Evolutionary conservation across 2,113 vertebrate species (phyloP).

Genomic region (Cacatua alba): DNA sequence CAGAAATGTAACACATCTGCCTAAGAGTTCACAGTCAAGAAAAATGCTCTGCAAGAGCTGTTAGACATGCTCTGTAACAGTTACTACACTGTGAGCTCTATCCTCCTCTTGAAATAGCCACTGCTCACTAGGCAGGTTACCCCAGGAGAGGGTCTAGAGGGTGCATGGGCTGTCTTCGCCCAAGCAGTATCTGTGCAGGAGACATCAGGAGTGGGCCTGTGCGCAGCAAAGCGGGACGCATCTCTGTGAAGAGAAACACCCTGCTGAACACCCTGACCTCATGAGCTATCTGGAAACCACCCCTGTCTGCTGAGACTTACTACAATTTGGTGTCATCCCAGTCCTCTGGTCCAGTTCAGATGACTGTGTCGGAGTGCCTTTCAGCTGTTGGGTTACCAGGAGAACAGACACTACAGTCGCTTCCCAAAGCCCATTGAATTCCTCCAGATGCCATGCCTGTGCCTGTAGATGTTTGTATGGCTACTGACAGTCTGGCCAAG

Average conservation of each 20-base stretch:
- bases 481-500: neutral
- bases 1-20: fast-evolving
- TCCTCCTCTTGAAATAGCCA: neutral
- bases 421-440: neutral
- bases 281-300: neutral
- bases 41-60: neutral
- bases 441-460: fast-evolving
- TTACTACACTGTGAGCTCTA: fast-evolving
- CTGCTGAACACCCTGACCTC: neutral
- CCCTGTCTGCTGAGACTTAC: neutral
- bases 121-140: too few relatives aligned
- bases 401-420: neutral
- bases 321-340: neutral
- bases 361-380: fast-evolving
- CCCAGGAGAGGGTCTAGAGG: neutral
- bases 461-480: neutral
- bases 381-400: neutral
- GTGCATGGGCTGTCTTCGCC: neutral
- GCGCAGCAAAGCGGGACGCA: fast-evolving
- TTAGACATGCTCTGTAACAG: fast-evolving
- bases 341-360: neutral
- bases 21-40: fast-evolving
- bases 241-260: neutral
- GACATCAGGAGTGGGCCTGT: too few relatives aligned
- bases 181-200: fast-evolving